Evolutionary conservation across 2,888 invertebrate genomes (phyloP), one percentile per base, ranked within the genome.

Genomic region (Nematopogon swammerdamellus): DNA sequence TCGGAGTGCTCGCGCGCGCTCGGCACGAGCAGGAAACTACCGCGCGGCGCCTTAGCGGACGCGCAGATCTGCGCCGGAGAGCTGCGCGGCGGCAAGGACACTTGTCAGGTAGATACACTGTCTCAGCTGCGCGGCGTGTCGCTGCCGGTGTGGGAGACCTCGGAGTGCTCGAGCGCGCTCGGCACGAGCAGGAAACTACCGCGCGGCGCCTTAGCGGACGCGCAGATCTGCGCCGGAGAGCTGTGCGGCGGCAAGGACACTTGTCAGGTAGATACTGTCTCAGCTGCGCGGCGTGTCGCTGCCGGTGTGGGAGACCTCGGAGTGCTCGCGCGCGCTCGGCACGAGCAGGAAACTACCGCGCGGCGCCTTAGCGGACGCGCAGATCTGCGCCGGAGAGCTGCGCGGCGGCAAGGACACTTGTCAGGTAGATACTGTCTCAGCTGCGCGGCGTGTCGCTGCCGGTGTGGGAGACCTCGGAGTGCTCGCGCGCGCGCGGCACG

Each of bases 281-380:
- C 18, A 6, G 14, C 18, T 45, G 14, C 3, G 19, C 19, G 19
- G 20, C 45, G 6, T 6, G 11, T 53, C 49, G 0, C 63, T 77
- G 79, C 77, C 77, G 2, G 73, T 70, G 0, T 75, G 76, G 53
- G 54, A 73, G 1, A 69, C 67, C 58, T 74, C 74, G 49, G 76
- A 71, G 48, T 77, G 79, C 50, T 77, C 76, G 77, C 63, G 76
- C 0, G 62, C 76, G 0, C 68, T 76, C 0, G 77, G 67, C 0
- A 68, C 77, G 8, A 79, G n/a, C n/a, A n/a, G n/a, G n/a, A n/a
- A n/a, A n/a, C n/a, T n/a, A n/a, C n/a, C n/a, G n/a, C n/a, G n/a
- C 79, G 0, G 77, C 79, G 1, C 56, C 68, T 0, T 77, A 77
- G 0, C 56, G 75, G 1, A 64, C 74, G 0, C 77, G 79, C 44